Conservation (phyloP, 2,888 invertebrate species). For the Tholera decimalis region DNA sequence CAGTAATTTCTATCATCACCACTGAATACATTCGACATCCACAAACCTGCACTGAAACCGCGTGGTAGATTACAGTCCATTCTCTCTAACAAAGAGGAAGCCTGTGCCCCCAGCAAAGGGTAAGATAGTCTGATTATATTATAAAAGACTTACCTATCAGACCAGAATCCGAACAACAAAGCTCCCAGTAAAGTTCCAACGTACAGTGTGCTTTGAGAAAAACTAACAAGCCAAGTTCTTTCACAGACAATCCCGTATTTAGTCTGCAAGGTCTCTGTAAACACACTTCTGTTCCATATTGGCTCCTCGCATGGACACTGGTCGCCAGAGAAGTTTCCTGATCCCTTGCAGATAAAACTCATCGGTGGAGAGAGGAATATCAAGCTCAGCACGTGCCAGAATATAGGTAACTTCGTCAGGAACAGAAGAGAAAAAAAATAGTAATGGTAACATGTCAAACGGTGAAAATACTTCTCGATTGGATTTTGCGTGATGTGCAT, state of each 20-base stretch:
- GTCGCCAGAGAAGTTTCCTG: constrained; percentile 50
- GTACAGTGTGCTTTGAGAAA: constrained; percentile 79
- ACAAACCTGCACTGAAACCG: too few species aligned
- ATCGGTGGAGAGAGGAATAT: constrained; percentile 82
- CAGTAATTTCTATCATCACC: too few species aligned
- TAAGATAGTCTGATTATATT: too few species aligned
- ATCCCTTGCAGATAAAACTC: constrained; percentile 70
- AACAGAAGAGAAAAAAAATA: constrained; percentile 77
- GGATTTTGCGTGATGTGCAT: constrained; percentile 74
- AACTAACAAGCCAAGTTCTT: constrained; percentile 75
- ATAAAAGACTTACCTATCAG: constrained; percentile 75
- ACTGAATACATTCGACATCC: too few species aligned
- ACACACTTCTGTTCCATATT: constrained; percentile 77
- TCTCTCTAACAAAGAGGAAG: too few species aligned
- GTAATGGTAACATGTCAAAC: constrained; percentile 76
- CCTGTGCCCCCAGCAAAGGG: too few species aligned
- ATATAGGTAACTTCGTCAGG: constrained; percentile 74
- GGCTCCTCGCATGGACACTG: constrained; percentile 78
- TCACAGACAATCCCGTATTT: constrained; percentile 78
- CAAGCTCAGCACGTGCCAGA: constrained; percentile 81
- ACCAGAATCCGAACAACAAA: constrained; percentile 78
- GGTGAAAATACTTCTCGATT: constrained; percentile 76
- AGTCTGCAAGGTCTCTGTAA: constrained; percentile 79
- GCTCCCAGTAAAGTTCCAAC: constrained; percentile 80
- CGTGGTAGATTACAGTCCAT: too few species aligned